phyloP scores from a whole-genome alignment of 1,140 invertebrate genomes.

The Riptortus pedestris region DNA sequence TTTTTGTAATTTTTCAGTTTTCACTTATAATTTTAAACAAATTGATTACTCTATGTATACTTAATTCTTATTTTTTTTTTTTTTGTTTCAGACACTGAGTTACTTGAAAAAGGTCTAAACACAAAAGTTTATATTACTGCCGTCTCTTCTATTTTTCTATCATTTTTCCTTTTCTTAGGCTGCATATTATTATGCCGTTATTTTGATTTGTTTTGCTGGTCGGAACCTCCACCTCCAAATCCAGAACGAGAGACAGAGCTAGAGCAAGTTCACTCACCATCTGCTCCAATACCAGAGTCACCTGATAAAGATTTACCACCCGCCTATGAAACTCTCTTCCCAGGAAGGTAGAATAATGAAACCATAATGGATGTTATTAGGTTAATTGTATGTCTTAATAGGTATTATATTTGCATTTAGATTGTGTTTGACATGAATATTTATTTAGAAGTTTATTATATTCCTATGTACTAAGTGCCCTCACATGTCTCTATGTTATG shows the following conservation, averaged over 20 bases:
- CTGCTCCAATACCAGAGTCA: slow-evolving; percentile 18
- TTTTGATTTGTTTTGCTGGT: slow-evolving; percentile 30
- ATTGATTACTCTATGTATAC: too few species aligned
- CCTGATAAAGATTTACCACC: slow-evolving; percentile 34
- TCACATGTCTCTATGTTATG: too few species aligned
- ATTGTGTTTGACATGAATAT: too few species aligned
- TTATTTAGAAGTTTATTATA: too few species aligned
- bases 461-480: too few species aligned
- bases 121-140: slow-evolving; percentile 33
- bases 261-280: slow-evolving; percentile 19
- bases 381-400: too few species aligned
- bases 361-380: neutral
- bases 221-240: slow-evolving; percentile 17
- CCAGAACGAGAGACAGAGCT: slow-evolving; percentile 11
- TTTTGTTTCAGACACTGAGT: neutral
- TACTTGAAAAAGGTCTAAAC: slow-evolving; percentile 12
- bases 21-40: too few species aligned
- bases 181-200: slow-evolving; percentile 34
- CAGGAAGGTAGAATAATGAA: slow-evolving; percentile 31
- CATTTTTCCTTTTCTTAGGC: slow-evolving; percentile 34
- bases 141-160: slow-evolving; percentile 33
- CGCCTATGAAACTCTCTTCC: slow-evolving; percentile 34
- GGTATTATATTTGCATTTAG: too few species aligned
- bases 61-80: too few species aligned
- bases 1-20: too few species aligned